A percentile compares a stretch with the other conserved stretches of the same genome.
These are phyloP conservation scores for Drosophila kambysellisi DNA, from an alignment of 2,888 invertebrate genomes.

Conservation along the genomic window DNA sequence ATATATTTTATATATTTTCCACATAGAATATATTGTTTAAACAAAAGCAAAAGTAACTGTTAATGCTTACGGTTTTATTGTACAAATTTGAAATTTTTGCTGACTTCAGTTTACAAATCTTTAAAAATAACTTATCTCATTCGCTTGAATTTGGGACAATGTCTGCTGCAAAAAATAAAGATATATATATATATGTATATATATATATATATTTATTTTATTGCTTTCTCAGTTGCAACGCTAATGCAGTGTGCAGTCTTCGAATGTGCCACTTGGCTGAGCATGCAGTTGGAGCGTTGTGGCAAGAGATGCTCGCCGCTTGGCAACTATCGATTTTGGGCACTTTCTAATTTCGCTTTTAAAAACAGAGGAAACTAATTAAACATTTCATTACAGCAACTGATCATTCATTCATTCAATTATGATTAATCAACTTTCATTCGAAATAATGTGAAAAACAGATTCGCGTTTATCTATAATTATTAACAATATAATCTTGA, in stretches of 20 bases:
- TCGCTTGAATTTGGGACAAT: background rate
- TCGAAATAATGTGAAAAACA: slow-evolving; percentile 7
- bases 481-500: background rate
- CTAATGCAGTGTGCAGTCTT: slow-evolving; percentile 6
- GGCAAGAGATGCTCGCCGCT: slow-evolving; percentile 10
- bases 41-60: slow-evolving; percentile 65
- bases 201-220: background rate
- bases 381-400: slow-evolving; percentile 7
- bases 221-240: slow-evolving; percentile 2
- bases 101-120: background rate
- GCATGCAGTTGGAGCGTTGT: slow-evolving; percentile 10
- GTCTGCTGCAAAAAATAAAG: background rate
- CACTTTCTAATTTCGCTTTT: slow-evolving; percentile 48
- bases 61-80: slow-evolving; percentile 27
- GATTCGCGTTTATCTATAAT: background rate
- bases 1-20: background rate
- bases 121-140: background rate
- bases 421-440: slow-evolving; percentile 35
- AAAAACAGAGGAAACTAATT: background rate
- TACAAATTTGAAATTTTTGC: background rate
- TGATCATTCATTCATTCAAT: background rate
- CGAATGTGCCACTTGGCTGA: slow-evolving; percentile 43
- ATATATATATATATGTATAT: background rate
- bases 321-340: slow-evolving; percentile 38
- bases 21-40: background rate